Base-by-base conservation (phyloP, 2,113 vertebrate species). In the Pteruthius melanotis region DNA sequence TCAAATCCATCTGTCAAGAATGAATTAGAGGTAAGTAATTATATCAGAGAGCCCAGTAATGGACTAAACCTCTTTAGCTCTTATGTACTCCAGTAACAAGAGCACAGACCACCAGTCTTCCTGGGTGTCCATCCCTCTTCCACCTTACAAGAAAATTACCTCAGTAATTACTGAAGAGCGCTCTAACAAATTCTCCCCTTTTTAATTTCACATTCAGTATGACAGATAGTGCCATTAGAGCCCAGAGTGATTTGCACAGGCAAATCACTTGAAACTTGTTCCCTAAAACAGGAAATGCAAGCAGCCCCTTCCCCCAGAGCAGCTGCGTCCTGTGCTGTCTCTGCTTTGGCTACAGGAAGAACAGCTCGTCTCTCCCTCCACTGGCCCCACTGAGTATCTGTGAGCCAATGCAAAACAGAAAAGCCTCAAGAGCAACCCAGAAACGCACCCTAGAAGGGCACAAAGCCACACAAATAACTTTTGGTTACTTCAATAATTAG, bases 231-330 rank as follows among this genome's bases (percentile, higher is more conserved):
- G 39, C 59, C 71, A 81, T 81, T 83, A 90, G 4, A 77, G 59
- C 33, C 42, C 59, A 45, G 64, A 65, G 54, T 61, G 81, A 86
- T 88, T 12, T 42, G 40, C 65, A 78, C 27, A 72, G 45, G 15
- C 53, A 64, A 89, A 87, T 61, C 74, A 53, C 64, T 78, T 45
- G 64, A 78, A 87, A 69, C 33, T 61, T 28, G 66, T 31, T 93
- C 71, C 94, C 63, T 77, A 39, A 63, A 86, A 77, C 21, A 69
- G 95, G 89, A 93, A 97, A 83, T 18, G 76, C 68, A 74, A 87
- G 61, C 57, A 65, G 66, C 80, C 71, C 84, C 90, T 89, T 71
- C 60, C 52, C 72, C 45, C 1, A 0, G 82, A 82, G 56, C 89
- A 91, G 44, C 45, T 24, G 70, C 19, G 70, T 57, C 37, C 61